These are phyloP conservation scores for Chrysogorgia sp. DNA, from an alignment of 92 coral and sea anemone species.

Conservation along the genomic window DNA sequence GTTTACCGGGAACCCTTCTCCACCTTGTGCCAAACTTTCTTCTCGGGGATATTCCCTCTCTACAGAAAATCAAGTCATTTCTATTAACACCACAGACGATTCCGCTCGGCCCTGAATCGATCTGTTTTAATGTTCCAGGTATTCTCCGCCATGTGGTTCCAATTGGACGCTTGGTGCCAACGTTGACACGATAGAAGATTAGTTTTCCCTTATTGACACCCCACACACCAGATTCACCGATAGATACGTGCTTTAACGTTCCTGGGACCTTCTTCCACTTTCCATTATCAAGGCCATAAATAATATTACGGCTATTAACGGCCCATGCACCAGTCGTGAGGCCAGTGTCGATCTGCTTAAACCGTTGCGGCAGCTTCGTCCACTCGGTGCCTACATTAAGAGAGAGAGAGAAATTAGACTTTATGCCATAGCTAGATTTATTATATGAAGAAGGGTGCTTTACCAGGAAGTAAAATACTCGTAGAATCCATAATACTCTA, in stretches of 20 bases:
- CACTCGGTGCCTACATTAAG: not conserved
- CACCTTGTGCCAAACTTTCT: not conserved
- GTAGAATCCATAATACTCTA: no score
- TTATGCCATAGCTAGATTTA: no score
- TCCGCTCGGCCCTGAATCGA: conserved; percentile 52
- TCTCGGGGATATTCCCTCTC: conserved; percentile 19
- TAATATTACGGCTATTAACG: not conserved
- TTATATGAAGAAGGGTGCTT: no score
- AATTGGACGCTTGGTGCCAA: not conserved
- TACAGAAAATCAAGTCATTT: conserved; percentile 17
- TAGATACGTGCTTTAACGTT: conserved; percentile 1
- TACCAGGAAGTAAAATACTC: no score
- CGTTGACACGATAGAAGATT: not conserved
- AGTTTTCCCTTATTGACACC: not conserved
- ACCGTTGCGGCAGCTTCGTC: not conserved
- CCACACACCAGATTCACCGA: conserved; percentile 12
- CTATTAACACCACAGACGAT: conserved; percentile 54
- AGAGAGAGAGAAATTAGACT: not conserved
- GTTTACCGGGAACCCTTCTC: not conserved
- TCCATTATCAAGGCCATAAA: conserved; percentile 12
- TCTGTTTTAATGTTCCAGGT: conserved; percentile 25
- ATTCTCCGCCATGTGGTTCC: not conserved
- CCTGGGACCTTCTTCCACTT: conserved; percentile 26
- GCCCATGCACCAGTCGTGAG: conserved; percentile 30
- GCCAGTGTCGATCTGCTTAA: conserved; percentile 29